Evolutionary conservation across 2,797 vertebrate genomes (phyloP).

Genomic region (Diplodus sargus): DNA sequence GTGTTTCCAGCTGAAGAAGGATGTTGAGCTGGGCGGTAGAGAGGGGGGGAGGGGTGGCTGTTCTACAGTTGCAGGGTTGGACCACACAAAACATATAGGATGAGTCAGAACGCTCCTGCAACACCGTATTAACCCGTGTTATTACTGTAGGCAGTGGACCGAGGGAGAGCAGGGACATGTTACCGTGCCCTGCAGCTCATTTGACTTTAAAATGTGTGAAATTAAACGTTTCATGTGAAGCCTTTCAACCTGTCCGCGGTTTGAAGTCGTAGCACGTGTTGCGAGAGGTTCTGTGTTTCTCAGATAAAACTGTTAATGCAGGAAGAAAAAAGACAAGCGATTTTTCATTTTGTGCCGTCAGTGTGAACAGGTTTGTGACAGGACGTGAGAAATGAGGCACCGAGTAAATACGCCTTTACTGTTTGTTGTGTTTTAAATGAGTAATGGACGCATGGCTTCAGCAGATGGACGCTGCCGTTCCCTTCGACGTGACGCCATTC

Average conservation of each 20-base stretch:
- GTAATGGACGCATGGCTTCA: background rate
- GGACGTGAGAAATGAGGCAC: background rate
- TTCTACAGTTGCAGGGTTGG: background rate
- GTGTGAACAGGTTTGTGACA: background rate
- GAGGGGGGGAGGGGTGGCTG: background rate
- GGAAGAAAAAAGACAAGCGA: background rate
- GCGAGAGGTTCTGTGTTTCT: background rate
- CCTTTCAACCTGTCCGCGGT: background rate
- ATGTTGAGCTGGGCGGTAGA: background rate
- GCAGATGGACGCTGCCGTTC: background rate
- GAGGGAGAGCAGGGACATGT: slow-evolving; percentile 7
- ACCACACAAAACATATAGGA: background rate
- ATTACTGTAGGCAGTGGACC: background rate
- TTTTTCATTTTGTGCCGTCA: background rate
- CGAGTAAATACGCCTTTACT: background rate
- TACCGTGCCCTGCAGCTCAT: background rate
- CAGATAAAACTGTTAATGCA: background rate
- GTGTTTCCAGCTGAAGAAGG: background rate
- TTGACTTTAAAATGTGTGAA: slow-evolving; percentile 9
- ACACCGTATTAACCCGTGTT: slow-evolving; percentile 11
- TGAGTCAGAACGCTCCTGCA: slow-evolving; percentile 30
- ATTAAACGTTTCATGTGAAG: slow-evolving; percentile 8
- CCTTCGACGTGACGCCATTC: background rate
- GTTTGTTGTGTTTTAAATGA: background rate
- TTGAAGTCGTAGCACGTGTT: background rate